Evolutionary conservation across 2,113 vertebrate genomes (phyloP).

Genomic region (Solenodon paradoxus): DNA sequence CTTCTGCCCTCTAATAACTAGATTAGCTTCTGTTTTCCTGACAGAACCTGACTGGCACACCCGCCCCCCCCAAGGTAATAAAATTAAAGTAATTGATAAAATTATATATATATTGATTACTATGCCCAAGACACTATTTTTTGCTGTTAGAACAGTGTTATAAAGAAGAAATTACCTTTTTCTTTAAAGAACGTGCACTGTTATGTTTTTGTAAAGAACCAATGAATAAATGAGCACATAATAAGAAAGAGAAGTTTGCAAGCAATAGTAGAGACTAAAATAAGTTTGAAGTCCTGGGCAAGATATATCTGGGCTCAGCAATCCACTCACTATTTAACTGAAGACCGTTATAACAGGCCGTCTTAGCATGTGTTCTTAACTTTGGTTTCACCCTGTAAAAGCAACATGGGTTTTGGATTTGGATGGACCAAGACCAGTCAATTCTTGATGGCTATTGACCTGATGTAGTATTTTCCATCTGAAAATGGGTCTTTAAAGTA

Average conservation of each 20-base stretch:
- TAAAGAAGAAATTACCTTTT: slow-evolving; percentile 15
- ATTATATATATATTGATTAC: background rate
- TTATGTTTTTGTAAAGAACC: background rate
- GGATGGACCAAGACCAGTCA: background rate
- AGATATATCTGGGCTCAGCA: background rate
- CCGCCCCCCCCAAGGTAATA: background rate
- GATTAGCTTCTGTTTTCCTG: background rate
- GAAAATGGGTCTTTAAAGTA: background rate
- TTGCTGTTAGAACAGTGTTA: background rate
- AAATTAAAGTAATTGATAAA: slow-evolving; percentile 7
- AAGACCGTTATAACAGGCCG: background rate
- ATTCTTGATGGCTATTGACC: background rate
- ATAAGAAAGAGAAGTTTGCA: background rate
- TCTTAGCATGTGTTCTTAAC: background rate
- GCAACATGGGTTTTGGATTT: background rate
- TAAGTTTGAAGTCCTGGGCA: background rate
- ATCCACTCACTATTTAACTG: background rate
- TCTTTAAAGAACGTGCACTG: background rate
- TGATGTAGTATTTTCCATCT: background rate
- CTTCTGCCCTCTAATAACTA: background rate
- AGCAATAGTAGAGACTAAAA: background rate
- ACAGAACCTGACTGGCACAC: background rate
- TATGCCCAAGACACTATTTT: background rate
- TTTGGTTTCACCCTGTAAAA: background rate
- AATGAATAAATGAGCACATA: background rate